Percentiles rank a stretch among this genome's conserved stretches.
Evolutionary conservation across 2,888 invertebrate genomes (phyloP).

Genomic region (Orthosia incerta): DNA sequence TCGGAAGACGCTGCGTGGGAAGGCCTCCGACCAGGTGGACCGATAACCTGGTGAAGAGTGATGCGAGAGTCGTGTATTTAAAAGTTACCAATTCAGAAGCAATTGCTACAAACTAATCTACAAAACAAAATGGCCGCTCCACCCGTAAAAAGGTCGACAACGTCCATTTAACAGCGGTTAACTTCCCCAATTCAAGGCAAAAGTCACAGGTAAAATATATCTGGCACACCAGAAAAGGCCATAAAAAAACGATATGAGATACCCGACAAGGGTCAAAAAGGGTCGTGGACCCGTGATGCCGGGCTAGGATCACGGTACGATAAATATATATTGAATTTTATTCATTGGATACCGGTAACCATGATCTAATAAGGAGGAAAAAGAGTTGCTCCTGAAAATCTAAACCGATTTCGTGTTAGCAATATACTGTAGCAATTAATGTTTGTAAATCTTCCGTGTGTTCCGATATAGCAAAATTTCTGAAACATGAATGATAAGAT

Average conservation of each 20-base stretch:
- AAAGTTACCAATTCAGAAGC: neutral
- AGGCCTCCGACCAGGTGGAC: too few species aligned
- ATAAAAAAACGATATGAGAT: conserved; percentile 45
- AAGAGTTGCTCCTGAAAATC: neutral
- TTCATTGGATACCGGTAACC: conserved; percentile 27
- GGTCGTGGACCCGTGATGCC: conserved; percentile 28
- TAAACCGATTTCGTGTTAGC: neutral
- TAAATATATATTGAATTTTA: conserved; percentile 43
- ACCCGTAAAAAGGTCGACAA: conserved; percentile 10
- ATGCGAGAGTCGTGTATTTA: too few species aligned
- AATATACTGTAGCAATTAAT: neutral
- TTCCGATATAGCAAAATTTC: neutral
- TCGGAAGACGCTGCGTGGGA: too few species aligned
- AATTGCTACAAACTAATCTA: conserved; percentile 1
- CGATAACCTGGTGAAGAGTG: too few species aligned
- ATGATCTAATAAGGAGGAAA: conserved; percentile 9
- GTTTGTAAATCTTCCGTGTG: neutral
- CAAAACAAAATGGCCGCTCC: conserved; percentile 14
- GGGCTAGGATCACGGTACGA: conserved; percentile 12
- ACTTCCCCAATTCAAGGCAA: conserved; percentile 30
- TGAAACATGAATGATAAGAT: neutral
- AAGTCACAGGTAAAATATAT: conserved; percentile 48
- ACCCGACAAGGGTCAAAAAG: conserved; percentile 55
- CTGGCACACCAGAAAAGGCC: conserved; percentile 21
- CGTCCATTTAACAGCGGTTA: conserved; percentile 43